Conservation (phyloP, 2,888 invertebrate genomes). For the Athalia rosae region DNA sequence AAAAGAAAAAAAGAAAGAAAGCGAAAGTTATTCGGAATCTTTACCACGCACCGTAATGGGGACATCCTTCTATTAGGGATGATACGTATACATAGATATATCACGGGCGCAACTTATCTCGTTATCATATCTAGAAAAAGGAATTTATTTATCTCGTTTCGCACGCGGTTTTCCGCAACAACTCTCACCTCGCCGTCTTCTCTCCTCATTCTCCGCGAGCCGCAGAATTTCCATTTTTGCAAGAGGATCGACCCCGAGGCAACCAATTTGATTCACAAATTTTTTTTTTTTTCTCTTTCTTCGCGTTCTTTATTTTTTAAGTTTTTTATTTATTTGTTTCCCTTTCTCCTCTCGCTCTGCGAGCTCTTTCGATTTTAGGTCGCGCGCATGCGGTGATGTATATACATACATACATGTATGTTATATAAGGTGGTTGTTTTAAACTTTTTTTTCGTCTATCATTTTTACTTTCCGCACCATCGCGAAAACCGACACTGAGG, state of each 20-base stretch:
- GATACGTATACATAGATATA: slow-evolving; percentile 11
- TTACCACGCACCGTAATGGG: background rate
- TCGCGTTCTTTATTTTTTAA: background rate
- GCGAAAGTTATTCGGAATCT: background rate
- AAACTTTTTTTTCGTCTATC: too few species aligned
- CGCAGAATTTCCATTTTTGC: too few species aligned
- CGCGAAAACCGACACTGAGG: too few species aligned
- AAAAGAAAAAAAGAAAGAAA: too few species aligned
- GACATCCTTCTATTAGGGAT: background rate
- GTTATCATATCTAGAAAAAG: slow-evolving; percentile 32
- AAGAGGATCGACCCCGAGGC: background rate
- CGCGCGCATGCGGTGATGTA: too few species aligned
- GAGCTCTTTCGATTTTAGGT: slow-evolving; percentile 1
- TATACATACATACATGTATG: too few species aligned
- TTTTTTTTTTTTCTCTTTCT: background rate
- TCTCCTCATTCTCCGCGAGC: background rate
- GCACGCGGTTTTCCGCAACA: too few species aligned
- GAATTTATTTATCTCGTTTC: slow-evolving; percentile 12
- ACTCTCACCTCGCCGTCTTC: background rate
- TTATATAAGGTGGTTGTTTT: too few species aligned
- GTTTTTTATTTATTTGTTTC: background rate
- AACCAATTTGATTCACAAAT: slow-evolving; percentile 23
- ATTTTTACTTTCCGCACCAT: too few species aligned
- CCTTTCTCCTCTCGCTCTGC: background rate
- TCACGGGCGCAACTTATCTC: slow-evolving; percentile 27